phyloP scores from a whole-genome alignment of 2,888 invertebrate species.

The Rutpela maculata region DNA sequence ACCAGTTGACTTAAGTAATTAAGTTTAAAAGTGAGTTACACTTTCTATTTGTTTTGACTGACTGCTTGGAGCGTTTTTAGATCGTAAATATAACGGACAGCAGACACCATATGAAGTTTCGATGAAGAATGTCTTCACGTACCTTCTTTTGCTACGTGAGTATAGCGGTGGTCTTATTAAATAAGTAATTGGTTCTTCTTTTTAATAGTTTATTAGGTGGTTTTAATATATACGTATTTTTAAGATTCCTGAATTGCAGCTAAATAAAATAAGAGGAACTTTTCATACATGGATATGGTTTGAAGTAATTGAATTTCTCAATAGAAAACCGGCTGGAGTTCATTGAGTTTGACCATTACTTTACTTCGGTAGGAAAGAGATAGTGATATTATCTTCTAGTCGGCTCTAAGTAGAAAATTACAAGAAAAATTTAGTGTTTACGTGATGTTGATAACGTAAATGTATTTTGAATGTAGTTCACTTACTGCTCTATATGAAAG shows the following conservation, averaged over 20 bases:
- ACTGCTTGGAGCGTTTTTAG: slow-evolving; percentile 35
- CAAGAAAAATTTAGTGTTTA: slow-evolving; percentile 8
- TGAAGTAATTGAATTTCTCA: background rate
- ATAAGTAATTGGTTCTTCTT: background rate
- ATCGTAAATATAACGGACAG: slow-evolving; percentile 18
- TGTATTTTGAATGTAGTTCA: slow-evolving; percentile 10
- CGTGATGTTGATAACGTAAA: slow-evolving; percentile 8
- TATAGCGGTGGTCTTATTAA: background rate
- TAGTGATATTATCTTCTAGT: background rate
- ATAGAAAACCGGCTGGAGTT: background rate
- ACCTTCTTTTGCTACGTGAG: background rate
- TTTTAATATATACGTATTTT: background rate
- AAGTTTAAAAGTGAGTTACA: slow-evolving; percentile 29
- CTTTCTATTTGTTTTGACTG: slow-evolving; percentile 40
- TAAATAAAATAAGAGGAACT: background rate
- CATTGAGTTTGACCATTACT: background rate
- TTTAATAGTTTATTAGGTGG: too few relatives aligned
- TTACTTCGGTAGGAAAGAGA: background rate
- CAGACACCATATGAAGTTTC: slow-evolving; percentile 5
- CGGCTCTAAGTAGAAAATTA: background rate
- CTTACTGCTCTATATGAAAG: slow-evolving; percentile 1
- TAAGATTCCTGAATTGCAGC: background rate
- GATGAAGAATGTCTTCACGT: slow-evolving; percentile 8
- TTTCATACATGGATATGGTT: background rate
- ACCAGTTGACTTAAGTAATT: slow-evolving; percentile 40